A percentile compares a stretch with the other conserved stretches of the same genome.
phyloP scores from a whole-genome alignment of 2,113 vertebrate genomes.

The Aythya baeri region DNA sequence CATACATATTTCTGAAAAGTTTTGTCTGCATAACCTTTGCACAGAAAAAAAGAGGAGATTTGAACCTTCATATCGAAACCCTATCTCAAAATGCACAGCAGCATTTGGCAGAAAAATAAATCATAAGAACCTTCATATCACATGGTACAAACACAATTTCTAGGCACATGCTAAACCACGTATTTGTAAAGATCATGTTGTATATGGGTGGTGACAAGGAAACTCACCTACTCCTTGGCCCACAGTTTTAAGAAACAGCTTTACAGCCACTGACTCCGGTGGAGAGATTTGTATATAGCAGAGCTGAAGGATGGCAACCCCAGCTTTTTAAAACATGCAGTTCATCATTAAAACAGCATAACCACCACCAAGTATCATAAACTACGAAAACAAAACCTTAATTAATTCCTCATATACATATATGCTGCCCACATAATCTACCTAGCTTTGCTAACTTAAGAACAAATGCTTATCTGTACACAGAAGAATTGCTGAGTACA shows the following conservation, averaged over 20 bases:
- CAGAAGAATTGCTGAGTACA: neutral
- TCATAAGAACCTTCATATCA: accelerated
- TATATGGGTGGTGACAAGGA: neutral
- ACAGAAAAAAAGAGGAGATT: neutral
- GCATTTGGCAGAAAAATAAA: neutral
- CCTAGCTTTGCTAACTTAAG: neutral
- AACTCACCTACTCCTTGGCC: neutral
- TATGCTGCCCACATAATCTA: neutral
- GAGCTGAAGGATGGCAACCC: neutral
- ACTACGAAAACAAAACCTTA: neutral
- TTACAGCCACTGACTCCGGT: neutral
- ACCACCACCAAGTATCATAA: neutral
- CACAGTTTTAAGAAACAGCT: neutral
- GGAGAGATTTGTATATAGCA: neutral
- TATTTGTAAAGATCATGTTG: neutral
- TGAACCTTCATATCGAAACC: neutral
- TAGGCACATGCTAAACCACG: neutral
- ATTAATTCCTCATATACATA: neutral
- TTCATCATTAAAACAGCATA: neutral
- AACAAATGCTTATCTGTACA: neutral
- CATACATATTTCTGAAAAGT: neutral
- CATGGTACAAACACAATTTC: neutral
- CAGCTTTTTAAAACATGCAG: neutral
- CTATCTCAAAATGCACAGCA: neutral
- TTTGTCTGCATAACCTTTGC: neutral